Evolutionary conservation across 2,888 invertebrate genomes (phyloP).

Genomic region (Tipula unca): DNA sequence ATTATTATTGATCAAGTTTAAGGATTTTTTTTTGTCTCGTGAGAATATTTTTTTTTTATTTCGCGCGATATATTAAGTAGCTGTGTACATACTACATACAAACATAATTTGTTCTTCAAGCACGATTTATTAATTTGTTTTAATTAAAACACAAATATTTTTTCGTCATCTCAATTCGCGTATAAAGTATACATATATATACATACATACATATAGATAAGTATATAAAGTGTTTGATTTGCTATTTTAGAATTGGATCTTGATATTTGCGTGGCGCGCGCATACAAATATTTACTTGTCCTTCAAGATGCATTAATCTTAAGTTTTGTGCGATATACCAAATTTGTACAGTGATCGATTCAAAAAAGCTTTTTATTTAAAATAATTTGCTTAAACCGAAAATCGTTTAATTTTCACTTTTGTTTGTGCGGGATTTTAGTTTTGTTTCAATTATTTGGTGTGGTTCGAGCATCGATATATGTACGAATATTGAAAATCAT

Average conservation of each 20-base stretch:
- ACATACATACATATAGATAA: not conserved
- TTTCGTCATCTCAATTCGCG: not conserved
- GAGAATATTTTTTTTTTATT: not conserved
- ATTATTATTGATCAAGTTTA: not conserved
- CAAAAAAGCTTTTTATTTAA: not conserved
- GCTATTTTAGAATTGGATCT: not conserved
- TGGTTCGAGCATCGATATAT: not conserved
- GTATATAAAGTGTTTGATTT: not conserved
- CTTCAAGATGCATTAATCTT: not conserved
- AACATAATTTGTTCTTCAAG: not conserved
- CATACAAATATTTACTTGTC: not conserved
- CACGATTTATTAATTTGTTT: not conserved
- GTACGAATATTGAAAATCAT: no score
- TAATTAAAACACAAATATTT: not conserved
- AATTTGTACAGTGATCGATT: not conserved
- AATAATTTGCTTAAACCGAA: not conserved
- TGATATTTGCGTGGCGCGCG: not conserved
- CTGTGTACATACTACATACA: not conserved
- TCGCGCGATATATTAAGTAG: not conserved
- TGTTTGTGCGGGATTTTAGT: not conserved
- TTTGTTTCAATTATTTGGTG: not conserved
- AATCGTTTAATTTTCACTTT: not conserved
- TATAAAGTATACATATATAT: not conserved
- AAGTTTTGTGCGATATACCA: not conserved
- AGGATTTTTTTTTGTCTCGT: not conserved